phyloP scores from a whole-genome alignment of 2,113 vertebrate species.

The Platichthys flesus region DNA sequence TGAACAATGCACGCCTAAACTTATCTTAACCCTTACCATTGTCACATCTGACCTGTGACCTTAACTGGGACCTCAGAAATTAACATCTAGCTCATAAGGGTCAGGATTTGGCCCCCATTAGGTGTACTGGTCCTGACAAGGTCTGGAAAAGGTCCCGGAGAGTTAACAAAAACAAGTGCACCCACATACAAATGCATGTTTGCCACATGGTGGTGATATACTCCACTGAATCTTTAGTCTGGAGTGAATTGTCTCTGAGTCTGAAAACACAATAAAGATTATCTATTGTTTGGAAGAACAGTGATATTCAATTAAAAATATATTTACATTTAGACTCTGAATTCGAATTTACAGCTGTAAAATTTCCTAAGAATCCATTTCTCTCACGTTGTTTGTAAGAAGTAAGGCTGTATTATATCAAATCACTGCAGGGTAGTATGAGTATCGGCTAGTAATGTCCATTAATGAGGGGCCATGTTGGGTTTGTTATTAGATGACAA shows the following conservation, averaged over 20 bases:
- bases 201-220: slow-evolving; percentile 43
- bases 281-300: not conserved
- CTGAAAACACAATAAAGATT: not conserved
- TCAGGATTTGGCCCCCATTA: no score
- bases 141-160: no score
- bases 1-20: no score
- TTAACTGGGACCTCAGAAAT: no score
- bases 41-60: no score
- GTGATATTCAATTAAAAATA: not conserved
- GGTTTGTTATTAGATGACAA: not conserved
- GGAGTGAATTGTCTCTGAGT: not conserved
- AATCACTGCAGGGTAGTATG: no score
- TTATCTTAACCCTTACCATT: no score
- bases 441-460: not conserved
- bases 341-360: not conserved
- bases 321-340: not conserved
- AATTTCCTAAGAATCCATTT: not conserved
- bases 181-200: not conserved
- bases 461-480: not conserved
- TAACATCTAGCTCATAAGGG: no score
- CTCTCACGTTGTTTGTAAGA: not conserved
- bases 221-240: not conserved
- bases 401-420: no score
- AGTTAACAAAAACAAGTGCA: not conserved
- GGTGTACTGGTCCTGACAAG: no score